These are phyloP conservation scores for Pseudolaguvia tuberculata DNA, from an alignment of 2,113 vertebrate species.

Conservation along the genomic window DNA sequence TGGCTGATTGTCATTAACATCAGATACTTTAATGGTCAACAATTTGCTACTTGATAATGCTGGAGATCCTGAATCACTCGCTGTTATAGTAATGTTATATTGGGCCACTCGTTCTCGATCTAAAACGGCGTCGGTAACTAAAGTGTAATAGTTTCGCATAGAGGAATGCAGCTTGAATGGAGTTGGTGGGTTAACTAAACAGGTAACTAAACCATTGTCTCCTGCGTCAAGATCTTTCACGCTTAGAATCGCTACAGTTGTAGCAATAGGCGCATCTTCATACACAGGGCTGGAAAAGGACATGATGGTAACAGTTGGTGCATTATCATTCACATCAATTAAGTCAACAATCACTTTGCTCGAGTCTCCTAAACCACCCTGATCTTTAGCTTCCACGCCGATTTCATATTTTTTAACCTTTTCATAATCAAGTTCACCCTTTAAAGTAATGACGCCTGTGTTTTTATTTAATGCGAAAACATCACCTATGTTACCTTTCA, in stretches of 20 bases:
- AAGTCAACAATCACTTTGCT: constrained; percentile 24
- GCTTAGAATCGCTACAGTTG: constrained; percentile 15
- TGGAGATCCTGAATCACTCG: constrained; percentile 9
- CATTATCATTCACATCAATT: constrained; percentile 28
- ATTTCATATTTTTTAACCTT: constrained; percentile 17
- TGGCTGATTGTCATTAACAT: constrained; percentile 34
- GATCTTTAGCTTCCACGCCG: constrained; percentile 22
- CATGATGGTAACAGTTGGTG: constrained; percentile 16
- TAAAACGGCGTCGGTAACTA: constrained; percentile 17
- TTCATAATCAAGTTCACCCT: constrained; percentile 25
- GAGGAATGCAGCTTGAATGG: constrained; percentile 24
- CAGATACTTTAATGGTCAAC: constrained; percentile 25
- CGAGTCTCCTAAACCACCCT: constrained; percentile 23
- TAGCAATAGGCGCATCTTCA: constrained; percentile 12
- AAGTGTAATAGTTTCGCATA: constrained; percentile 18
- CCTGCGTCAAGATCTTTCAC: constrained; percentile 19
- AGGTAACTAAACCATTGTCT: constrained; percentile 15
- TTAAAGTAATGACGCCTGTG: constrained; percentile 5
- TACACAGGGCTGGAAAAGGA: constrained; percentile 15
- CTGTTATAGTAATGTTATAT: constrained; percentile 27
- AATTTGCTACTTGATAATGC: background rate
- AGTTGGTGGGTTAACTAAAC: constrained; percentile 6
- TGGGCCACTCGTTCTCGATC: constrained; percentile 17
- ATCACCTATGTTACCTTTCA: constrained; percentile 15
- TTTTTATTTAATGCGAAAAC: constrained; percentile 7